phyloP scores from a whole-genome alignment of 2,113 vertebrate species.

The Alethe diademata region DNA sequence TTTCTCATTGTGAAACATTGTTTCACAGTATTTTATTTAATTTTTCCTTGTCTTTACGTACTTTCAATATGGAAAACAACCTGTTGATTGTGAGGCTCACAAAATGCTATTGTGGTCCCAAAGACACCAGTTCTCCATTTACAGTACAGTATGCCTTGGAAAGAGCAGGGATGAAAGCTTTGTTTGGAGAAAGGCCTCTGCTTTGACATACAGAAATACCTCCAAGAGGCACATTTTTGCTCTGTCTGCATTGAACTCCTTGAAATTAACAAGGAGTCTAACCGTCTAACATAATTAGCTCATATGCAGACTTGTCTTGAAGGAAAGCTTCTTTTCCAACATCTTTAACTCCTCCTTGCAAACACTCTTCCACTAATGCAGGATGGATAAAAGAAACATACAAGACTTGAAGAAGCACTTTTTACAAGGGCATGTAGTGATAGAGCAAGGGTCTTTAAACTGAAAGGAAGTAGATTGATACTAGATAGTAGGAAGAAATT shows the following conservation, averaged over 20 bases:
- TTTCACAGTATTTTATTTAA: background rate
- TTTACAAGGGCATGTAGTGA: background rate
- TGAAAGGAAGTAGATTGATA: background rate
- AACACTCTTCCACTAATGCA: background rate
- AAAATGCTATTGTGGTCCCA: background rate
- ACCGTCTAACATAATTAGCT: background rate
- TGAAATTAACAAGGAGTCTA: background rate
- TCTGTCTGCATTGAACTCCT: background rate
- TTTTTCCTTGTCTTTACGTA: background rate
- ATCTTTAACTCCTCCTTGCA: background rate
- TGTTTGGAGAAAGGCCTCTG: background rate
- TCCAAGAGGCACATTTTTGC: accelerated
- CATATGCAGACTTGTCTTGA: background rate
- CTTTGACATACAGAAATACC: background rate
- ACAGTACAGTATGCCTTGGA: background rate
- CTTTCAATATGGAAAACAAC: background rate
- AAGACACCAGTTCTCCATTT: accelerated
- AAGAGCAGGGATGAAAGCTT: background rate
- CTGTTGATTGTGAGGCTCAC: background rate
- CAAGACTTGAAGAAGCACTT: background rate
- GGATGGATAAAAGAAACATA: background rate
- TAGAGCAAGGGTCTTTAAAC: background rate
- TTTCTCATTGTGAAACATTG: background rate
- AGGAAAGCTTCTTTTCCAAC: background rate
- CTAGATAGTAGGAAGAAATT: background rate